Base-by-base conservation (phyloP, 2,113 vertebrate species). In the Ptyas mucosa region DNA sequence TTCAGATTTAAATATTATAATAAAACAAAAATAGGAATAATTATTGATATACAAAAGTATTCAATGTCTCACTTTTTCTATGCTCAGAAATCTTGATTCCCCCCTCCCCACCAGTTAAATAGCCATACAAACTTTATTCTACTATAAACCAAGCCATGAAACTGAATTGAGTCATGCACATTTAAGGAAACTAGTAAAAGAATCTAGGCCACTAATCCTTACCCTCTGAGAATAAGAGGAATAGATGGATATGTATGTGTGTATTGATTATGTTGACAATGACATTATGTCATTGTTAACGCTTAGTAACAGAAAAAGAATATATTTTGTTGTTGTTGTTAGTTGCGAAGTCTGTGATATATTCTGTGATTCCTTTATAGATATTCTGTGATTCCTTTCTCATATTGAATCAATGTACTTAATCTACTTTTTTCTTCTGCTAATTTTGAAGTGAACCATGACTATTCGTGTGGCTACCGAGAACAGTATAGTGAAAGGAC, bases 371-470 rank as follows among this genome's bases (percentile, higher is more conserved):
- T 46, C 43, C 4, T 46, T 46, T 64, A 64, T 46, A 64, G 21
- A 90, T 90, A 26, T 52, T 90, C 8, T 85, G 29, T 15, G 23
- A 54, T 24, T 26, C 46, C 55, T 91, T 34, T 43, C 46, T 94
- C 91, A 88, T 93, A 39, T 94, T 88, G 86, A 26, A 12, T 49
- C 2, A 43, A 52, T 1, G 23, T 52, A 51, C 86, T 23, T 91
- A 93, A 92, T 61, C 51, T 34, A 89, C 52, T 85, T 26, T 93
- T 91, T 75, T 92, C 5, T 94, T 51, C 57, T 93, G 92, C 85
- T 23, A 93, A 96, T 93, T 53, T 92, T 96, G 86, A 96, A 99
- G 99, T 98, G 93, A 98, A 97, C 91, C 98, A 98, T 89, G 99
- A 99, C 81, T 98, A 98, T 97, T 97, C 98, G 1, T 96, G 98